Base-by-base conservation (phyloP, 2,888 invertebrate species). In the Rugalucina vietnamica region DNA sequence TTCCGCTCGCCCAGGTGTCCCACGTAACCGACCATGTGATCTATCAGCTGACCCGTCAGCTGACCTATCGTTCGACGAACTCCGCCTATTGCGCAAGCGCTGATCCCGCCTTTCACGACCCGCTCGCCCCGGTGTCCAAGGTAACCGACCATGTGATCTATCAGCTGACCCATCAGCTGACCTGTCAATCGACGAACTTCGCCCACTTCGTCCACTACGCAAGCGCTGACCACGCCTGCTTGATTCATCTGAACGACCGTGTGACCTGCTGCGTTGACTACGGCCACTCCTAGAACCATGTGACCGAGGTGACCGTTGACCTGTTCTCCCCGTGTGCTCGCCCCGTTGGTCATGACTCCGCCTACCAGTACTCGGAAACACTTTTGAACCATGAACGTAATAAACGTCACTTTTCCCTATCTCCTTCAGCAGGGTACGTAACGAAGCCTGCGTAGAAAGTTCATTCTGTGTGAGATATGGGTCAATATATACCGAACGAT, bases 401-500 rank as follows among this genome's bases (percentile, higher is more conserved):
- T 60, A 60, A 24, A 24, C 24, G 10, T 27, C 27, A 8, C n/a
- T 27, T 60, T 60, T 60, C 60, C 60, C 60, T 14, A 60, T 60
- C 27, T 60, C 60, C n/a, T 60, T 60, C n/a, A 60, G 60, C 27
- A 60, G n/a, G 10, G 60, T 60, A 10, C 60, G 60, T 10, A 60
- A 27, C 8, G 60, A 60, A 8, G n/a, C 24, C 27, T 60, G 60
- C n/a, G 60, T n/a, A 60, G 60, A 60, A 10, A 60, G n/a, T 60
- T 60, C 60, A 24, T 10, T 24, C 10, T 60, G 60, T 10, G 14
- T 60, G 8, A 60, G n/a, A 24, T 24, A 60, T 10, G 60, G 60
- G 10, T 60, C 60, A 60, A 60, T 60, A n/a, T 60, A 60, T n/a
- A 60, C 60, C 8, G 60, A 60, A 8, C n/a, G 60, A 60, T 60